Percentiles rank a stretch among this genome's conserved stretches.
Evolutionary conservation across 2,113 vertebrate species (phyloP).

Genomic region (Meleagris gallopavo): DNA sequence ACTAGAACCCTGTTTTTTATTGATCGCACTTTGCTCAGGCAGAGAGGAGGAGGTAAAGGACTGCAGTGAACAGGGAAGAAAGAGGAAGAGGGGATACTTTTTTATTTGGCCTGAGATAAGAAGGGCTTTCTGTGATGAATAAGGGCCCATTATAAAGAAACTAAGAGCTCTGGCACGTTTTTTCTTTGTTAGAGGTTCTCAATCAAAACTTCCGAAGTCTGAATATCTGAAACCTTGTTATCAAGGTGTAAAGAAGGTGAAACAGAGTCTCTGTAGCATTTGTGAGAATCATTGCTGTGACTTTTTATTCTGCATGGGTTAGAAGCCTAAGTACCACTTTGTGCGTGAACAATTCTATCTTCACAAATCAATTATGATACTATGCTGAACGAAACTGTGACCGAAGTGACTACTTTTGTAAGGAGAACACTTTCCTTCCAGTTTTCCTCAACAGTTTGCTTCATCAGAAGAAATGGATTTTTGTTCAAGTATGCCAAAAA

Average conservation of each 20-base stretch:
- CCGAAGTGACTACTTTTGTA: neutral
- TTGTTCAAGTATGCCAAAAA: neutral
- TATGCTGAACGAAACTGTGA: neutral
- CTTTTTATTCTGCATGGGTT: neutral
- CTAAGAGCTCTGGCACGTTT: neutral
- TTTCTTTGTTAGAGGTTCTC: neutral
- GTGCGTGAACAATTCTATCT: neutral
- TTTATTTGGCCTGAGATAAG: neutral
- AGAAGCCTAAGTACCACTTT: neutral
- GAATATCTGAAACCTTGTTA: neutral
- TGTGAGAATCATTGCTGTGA: neutral
- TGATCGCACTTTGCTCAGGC: neutral
- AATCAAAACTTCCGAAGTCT: neutral
- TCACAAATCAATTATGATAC: neutral
- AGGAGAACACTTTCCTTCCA: neutral
- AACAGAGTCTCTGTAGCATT: neutral
- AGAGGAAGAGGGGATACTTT: rapidly evolving
- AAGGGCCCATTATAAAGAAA: neutral
- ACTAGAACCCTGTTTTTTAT: neutral
- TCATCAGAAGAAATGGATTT: neutral
- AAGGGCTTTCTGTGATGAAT: neutral
- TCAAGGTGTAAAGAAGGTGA: neutral
- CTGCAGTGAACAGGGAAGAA: neutral
- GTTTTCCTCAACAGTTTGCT: neutral
- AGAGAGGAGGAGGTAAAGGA: neutral